A percentile compares a stretch with the other conserved stretches of the same genome.
These are phyloP conservation scores for Heteronetta atricapilla DNA, from an alignment of 2,113 vertebrate species.

Conservation along the genomic window DNA sequence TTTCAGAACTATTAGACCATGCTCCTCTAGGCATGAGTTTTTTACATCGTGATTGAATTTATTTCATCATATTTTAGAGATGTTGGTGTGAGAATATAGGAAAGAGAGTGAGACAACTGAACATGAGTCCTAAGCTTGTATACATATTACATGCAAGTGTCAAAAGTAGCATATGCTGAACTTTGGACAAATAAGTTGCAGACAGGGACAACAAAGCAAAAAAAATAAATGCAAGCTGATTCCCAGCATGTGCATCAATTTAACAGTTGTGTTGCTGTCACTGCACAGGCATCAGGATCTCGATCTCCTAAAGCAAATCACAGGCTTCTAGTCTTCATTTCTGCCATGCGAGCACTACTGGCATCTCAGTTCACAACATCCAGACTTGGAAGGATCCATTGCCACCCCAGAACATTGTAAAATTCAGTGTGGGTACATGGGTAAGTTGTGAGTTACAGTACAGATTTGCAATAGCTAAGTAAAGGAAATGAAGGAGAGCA, in stretches of 20 bases:
- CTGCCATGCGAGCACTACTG: neutral
- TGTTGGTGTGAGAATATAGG: neutral
- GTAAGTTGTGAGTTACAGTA: neutral
- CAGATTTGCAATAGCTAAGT: neutral
- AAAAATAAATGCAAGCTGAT: neutral
- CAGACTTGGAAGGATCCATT: neutral
- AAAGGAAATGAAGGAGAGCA: neutral
- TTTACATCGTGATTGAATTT: neutral
- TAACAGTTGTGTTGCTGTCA: fast-evolving
- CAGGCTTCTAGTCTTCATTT: neutral
- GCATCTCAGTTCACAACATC: neutral
- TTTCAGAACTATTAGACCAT: neutral
- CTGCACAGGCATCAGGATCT: neutral
- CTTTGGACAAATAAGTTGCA: neutral
- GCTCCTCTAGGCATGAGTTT: neutral
- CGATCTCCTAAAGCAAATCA: neutral
- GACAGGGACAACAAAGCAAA: neutral
- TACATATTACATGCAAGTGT: neutral
- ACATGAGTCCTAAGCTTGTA: neutral
- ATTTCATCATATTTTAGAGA: neutral
- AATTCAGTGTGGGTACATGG: neutral
- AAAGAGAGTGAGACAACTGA: neutral
- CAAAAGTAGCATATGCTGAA: neutral
- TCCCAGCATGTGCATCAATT: neutral
- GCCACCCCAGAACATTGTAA: neutral